phyloP scores from a whole-genome alignment of 2,888 invertebrate species.

The Suillia variegata region DNA sequence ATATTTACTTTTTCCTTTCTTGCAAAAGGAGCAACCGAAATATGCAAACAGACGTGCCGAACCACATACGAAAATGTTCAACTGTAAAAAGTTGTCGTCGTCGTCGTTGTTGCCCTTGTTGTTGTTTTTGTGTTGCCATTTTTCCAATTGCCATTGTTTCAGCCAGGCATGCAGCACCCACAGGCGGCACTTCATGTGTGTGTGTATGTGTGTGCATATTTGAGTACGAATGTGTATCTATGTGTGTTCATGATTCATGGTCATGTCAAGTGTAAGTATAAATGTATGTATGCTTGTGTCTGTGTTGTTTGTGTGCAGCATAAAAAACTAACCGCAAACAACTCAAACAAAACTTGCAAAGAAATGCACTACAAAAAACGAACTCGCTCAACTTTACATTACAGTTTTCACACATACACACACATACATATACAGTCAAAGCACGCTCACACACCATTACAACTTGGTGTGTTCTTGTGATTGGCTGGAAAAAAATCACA shows the following conservation, averaged over 20 bases:
- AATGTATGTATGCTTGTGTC: no score
- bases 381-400: neutral
- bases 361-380: neutral
- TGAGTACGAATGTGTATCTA: no score
- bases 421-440: neutral
- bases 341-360: neutral
- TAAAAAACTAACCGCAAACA: neutral
- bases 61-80: neutral
- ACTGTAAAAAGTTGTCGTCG: no score
- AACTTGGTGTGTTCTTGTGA: neutral
- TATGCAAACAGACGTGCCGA: neutral
- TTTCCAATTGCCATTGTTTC: neutral
- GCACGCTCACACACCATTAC: neutral
- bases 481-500: neutral
- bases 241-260: neutral
- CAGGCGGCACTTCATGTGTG: no score
- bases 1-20: no score
- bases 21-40: neutral
- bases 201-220: neutral
- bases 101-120: neutral
- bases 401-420: neutral
- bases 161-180: neutral
- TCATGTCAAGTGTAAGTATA: conserved; percentile 4
- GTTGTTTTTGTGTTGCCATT: neutral
- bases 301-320: no score